Percentiles rank a stretch among this genome's conserved stretches.
Conservation (phyloP, 37 sponge, comb jelly and placozoan species). For the Aplysina aerophoba region DNA sequence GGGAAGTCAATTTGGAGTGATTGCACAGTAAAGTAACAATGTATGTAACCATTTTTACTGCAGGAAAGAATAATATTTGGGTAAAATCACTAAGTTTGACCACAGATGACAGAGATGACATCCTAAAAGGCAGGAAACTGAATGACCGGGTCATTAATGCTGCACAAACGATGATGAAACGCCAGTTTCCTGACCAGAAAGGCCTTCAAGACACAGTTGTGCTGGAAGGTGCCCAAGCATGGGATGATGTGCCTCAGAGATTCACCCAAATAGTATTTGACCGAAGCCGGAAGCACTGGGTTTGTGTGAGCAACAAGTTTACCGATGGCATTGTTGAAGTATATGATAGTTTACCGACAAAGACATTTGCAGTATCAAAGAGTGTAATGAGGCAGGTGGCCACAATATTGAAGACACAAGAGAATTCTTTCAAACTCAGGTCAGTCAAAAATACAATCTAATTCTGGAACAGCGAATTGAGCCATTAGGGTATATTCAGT, state of each 20-base stretch:
- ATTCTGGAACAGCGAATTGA: too few species aligned
- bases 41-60: too few species aligned
- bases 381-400: conserved; percentile 7
- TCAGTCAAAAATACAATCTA: too few species aligned
- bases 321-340: neutral
- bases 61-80: too few species aligned
- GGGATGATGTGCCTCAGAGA: neutral
- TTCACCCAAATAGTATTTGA: neutral
- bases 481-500: too few species aligned
- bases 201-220: conserved; percentile 14
- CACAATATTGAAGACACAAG: conserved; percentile 5
- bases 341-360: neutral
- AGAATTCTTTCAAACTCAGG: conserved; percentile 2
- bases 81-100: too few species aligned
- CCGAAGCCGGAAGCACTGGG: neutral
- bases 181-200: neutral
- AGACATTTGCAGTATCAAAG: neutral
- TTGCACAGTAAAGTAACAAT: too few species aligned
- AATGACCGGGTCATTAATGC: conserved; percentile 1
- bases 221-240: conserved; percentile 9
- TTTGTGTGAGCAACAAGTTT: neutral
- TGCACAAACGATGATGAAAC: neutral
- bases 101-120: neutral
- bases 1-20: too few species aligned
- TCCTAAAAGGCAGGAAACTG: neutral